Conservation (phyloP, 2,797 vertebrate species). For the Microctenopoma stevenorrisi region DNA sequence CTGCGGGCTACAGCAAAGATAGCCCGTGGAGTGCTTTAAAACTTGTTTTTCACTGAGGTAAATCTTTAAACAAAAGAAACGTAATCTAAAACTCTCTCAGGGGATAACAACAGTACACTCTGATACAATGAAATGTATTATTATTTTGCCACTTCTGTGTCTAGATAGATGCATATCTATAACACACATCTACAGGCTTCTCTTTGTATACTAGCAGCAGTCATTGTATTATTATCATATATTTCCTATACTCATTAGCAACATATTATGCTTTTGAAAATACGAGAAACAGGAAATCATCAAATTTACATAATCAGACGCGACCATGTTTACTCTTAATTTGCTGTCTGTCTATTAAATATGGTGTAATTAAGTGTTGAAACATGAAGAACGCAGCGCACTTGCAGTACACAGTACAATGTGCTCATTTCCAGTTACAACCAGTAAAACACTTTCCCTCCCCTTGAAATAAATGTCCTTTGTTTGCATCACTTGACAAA, state of each 20-base stretch:
- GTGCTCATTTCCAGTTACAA: neutral
- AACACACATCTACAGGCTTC: too few relatives aligned
- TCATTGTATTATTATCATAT: too few relatives aligned
- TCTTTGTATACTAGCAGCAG: neutral
- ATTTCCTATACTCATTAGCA: neutral
- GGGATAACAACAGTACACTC: too few relatives aligned
- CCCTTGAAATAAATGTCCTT: neutral
- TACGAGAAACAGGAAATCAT: neutral
- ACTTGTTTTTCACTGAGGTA: too few relatives aligned
- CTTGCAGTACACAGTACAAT: too few relatives aligned
- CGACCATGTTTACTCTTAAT: conserved; percentile 7
- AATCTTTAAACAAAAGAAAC: too few relatives aligned
- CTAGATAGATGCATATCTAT: too few relatives aligned
- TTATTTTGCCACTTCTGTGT: too few relatives aligned
- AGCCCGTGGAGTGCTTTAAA: conserved; percentile 10
- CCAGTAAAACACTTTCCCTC: neutral
- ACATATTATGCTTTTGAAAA: neutral
- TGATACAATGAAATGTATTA: too few relatives aligned
- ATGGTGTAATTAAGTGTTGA: neutral
- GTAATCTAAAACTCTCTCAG: too few relatives aligned
- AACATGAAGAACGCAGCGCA: neutral
- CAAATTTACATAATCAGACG: neutral
- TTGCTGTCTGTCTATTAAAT: conserved; percentile 1
- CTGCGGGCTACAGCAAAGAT: conserved; percentile 32
- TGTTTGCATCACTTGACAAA: neutral